Base-by-base conservation (phyloP, 2,888 invertebrate genomes). In the Erebia palarica region DNA sequence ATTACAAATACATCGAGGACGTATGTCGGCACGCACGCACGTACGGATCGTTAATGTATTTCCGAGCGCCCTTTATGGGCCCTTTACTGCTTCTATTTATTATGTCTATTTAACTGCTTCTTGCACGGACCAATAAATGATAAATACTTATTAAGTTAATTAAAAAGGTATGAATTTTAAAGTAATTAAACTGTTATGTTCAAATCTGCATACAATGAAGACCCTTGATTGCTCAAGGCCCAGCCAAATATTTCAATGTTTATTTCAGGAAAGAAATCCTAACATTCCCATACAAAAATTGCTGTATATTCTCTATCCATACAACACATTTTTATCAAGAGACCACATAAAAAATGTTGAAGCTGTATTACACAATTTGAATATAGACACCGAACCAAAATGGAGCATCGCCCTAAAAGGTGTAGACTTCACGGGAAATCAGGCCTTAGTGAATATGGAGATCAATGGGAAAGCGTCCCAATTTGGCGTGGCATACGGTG, bases 301-400 rank as follows among this genome's bases (percentile, higher is more conserved):
- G 2, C 86, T 99, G 55, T 95, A 95, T 75, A 94, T 96, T 51
- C 91, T 98, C 0, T 99, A 99, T 86, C 99, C 99, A 0, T 97
- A 97, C 84, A 95, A 96, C 78, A 92, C 95, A 3, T 96, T 98
- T 84, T 88, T 98, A 68, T 94, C 95, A n/a, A 95, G 95, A 80
- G 98, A 98, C 65, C 96, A 96, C 42, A 93, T 94, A 65, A 94
- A 94, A 68, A 96, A 96, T 16, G 95, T 98, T 0, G 94, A 96
- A 80, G 94, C 94, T 18, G 94, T 98, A 1, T 86, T 98, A 18
- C 89, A 94, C 11, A 96, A 95, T 16, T 94, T 97, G 49, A 94
- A 94, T 27, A 83, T 92, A 5, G 85, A 90, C 11, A 86, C 86
- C 1, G 78, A 75, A 4, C 82, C 89, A 0, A 80, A 83, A 74